Conservation (phyloP, 2,113 vertebrate species). For the Takifugu bimaculatus region DNA sequence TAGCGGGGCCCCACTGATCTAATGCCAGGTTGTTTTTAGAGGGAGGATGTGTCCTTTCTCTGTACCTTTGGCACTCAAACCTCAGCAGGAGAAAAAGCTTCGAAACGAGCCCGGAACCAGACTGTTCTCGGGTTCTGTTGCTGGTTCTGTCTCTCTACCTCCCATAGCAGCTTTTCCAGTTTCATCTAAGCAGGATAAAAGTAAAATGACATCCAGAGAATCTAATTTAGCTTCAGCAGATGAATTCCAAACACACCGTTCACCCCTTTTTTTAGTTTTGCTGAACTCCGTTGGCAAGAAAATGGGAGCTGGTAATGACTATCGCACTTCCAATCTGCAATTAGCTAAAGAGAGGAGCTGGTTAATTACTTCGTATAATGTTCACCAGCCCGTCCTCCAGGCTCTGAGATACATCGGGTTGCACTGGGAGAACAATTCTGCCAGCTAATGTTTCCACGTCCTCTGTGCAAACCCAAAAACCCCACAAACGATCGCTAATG, state of each 20-base stretch:
- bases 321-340: slow-evolving; percentile 58
- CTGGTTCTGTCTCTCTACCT: too few relatives aligned
- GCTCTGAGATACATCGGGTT: slow-evolving; percentile 30
- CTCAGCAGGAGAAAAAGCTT: not conserved
- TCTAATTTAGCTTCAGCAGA: too few relatives aligned
- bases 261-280: slow-evolving; percentile 21
- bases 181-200: not conserved
- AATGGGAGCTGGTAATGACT: slow-evolving; percentile 45
- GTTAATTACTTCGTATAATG: slow-evolving; percentile 64
- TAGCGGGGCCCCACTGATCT: slow-evolving; percentile 33
- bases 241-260: slow-evolving; percentile 3
- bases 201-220: slow-evolving; percentile 11
- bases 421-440: slow-evolving; percentile 23
- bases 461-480: slow-evolving; percentile 6
- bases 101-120: not conserved
- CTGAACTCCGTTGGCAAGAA: slow-evolving; percentile 29
- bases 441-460: slow-evolving; percentile 19
- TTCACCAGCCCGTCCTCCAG: slow-evolving; percentile 42
- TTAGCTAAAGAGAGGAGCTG: slow-evolving; percentile 52
- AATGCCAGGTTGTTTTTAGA: slow-evolving; percentile 30
- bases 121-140: not conserved
- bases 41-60: slow-evolving; percentile 26
- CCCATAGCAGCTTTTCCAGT: too few relatives aligned
- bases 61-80: slow-evolving; percentile 26
- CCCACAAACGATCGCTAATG: not conserved